Evolutionary conservation across 2,797 vertebrate genomes (phyloP).

Genomic region (Lateolabrax maculatus): DNA sequence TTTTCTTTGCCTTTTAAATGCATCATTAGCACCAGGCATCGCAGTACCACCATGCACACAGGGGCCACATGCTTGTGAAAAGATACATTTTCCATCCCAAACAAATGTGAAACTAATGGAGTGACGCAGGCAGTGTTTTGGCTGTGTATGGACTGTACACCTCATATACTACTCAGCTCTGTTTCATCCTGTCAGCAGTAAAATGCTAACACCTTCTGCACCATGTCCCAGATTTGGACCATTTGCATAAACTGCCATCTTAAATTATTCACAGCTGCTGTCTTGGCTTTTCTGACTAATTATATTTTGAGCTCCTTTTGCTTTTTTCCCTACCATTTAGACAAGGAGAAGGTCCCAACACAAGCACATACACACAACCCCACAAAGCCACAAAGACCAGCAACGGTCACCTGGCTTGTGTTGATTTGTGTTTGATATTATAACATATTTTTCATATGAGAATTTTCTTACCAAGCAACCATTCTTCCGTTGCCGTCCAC

Average conservation of each 20-base stretch:
- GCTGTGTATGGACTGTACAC: constrained; percentile 51
- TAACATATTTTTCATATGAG: neutral
- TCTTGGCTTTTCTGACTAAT: constrained; percentile 82
- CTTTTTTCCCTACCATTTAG: constrained; percentile 58
- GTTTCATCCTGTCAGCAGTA: constrained; percentile 77
- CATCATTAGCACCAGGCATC: constrained; percentile 49
- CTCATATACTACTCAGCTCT: constrained; percentile 62
- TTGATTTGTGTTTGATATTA: neutral
- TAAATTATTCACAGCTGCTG: constrained; percentile 84
- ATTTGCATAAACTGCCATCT: constrained; percentile 84
- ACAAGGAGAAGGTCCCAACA: constrained; percentile 37
- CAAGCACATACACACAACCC: neutral
- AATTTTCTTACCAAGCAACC: neutral
- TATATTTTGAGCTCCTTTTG: constrained; percentile 76
- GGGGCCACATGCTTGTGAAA: constrained; percentile 29
- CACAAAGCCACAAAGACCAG: neutral
- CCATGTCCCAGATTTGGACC: constrained; percentile 77
- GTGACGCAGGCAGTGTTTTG: constrained; percentile 55
- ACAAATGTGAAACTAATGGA: constrained; percentile 72
- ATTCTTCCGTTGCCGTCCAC: neutral
- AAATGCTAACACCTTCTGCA: constrained; percentile 78
- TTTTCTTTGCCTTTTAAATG: constrained; percentile 46
- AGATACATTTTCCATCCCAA: constrained; percentile 47
- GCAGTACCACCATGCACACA: neutral
- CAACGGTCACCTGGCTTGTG: neutral